Evolutionary conservation across 2,888 invertebrate species (phyloP).

Genomic region (Tachystola acroxantha): DNA sequence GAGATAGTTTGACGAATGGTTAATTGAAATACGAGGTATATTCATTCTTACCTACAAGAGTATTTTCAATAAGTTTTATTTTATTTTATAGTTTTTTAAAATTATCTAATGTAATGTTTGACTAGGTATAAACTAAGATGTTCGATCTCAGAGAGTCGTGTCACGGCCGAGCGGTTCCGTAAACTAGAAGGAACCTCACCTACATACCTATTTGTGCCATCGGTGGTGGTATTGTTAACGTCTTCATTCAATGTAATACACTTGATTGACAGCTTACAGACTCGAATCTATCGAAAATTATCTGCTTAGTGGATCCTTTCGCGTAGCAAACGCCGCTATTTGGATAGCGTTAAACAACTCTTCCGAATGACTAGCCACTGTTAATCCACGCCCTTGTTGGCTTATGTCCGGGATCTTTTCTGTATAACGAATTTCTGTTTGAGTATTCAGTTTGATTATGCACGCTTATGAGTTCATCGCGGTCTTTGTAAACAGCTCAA

Average conservation of each 20-base stretch:
- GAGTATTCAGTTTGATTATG: conserved; percentile 65
- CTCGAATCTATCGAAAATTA: conserved; percentile 60
- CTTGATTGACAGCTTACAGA: conserved; percentile 65
- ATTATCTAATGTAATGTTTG: too few species aligned
- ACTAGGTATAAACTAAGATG: too few species aligned
- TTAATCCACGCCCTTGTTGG: conserved; percentile 59
- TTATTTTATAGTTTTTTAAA: too few species aligned
- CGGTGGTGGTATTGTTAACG: conserved; percentile 32
- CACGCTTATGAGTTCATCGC: conserved; percentile 49
- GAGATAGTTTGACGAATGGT: too few species aligned
- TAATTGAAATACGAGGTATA: too few species aligned
- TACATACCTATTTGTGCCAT: conserved; percentile 23
- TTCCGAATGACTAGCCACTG: conserved; percentile 64
- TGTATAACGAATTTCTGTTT: conserved; percentile 50
- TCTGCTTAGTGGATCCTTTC: conserved; percentile 71
- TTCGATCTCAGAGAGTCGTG: too few species aligned
- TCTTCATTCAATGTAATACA: conserved; percentile 42
- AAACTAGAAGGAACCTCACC: conserved; percentile 20
- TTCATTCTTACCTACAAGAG: too few species aligned
- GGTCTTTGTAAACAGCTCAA: conserved; percentile 33
- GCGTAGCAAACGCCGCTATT: conserved; percentile 61
- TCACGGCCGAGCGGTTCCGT: conserved; percentile 22
- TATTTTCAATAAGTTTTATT: too few species aligned
- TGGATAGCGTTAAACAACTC: conserved; percentile 75
- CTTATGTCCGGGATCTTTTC: conserved; percentile 44